Conservation (phyloP, 2,113 vertebrate species). For the Sciurus niger region DNA sequence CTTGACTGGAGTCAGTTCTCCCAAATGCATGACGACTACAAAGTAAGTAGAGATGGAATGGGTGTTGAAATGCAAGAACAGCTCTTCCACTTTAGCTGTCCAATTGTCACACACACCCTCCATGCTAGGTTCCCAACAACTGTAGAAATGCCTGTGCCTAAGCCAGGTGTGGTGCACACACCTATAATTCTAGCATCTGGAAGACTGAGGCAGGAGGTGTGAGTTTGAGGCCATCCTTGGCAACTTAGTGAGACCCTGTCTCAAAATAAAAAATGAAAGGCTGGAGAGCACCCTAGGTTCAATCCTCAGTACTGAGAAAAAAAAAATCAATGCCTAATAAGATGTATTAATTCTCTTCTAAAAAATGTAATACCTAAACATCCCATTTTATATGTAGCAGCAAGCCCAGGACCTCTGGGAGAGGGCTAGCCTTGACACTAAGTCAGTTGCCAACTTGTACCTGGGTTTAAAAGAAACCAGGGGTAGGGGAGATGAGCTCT, state of each 20-base stretch:
- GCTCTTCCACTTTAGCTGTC: not conserved
- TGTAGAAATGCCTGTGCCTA: not conserved
- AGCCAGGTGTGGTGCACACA: too few species aligned
- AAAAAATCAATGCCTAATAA: not conserved
- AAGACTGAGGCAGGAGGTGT: too few species aligned
- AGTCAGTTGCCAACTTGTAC: not conserved
- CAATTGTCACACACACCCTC: not conserved
- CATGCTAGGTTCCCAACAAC: not conserved
- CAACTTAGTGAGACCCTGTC: too few species aligned
- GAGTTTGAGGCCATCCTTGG: too few species aligned
- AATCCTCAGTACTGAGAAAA: too few species aligned
- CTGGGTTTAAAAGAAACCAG: not conserved
- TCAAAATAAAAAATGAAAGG: too few species aligned
- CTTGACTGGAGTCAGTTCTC: not conserved
- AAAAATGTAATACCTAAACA: not conserved
- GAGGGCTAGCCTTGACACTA: not conserved
- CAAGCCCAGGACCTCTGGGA: not conserved
- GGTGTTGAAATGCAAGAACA: fast-evolving
- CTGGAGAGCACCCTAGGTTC: too few species aligned
- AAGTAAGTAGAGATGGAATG: not conserved
- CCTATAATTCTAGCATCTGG: too few species aligned
- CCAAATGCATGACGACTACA: not conserved
- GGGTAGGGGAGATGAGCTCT: not conserved
- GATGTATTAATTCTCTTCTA: not conserved
- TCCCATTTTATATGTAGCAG: not conserved